These are phyloP conservation scores for Hippoglossus hippoglossus DNA, from an alignment of 2,797 vertebrate genomes.

Conservation along the genomic window DNA sequence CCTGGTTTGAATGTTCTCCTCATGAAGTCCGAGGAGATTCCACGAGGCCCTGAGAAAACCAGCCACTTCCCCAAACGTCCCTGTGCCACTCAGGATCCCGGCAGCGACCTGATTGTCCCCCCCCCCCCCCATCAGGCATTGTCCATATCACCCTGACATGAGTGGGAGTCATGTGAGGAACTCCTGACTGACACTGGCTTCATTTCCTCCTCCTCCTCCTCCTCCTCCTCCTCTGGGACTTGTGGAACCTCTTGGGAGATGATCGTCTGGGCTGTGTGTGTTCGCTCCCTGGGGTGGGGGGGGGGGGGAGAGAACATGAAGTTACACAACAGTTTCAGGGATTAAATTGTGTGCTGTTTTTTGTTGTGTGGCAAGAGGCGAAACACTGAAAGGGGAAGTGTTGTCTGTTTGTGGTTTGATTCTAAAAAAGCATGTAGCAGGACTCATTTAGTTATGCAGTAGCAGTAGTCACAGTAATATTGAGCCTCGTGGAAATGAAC, in stretches of 20 bases:
- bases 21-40: background rate
- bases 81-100: background rate
- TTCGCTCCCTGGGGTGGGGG: constrained; percentile 69
- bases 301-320: background rate
- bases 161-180: constrained; percentile 42
- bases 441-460: background rate
- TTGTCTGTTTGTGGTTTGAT: background rate
- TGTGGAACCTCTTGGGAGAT: constrained; percentile 70
- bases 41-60: background rate
- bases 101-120: background rate
- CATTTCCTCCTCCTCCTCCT: constrained; percentile 47
- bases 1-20: background rate
- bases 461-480: background rate
- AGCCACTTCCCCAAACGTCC: background rate
- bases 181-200: constrained; percentile 8
- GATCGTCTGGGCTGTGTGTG: constrained; percentile 76
- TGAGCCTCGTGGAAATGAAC: background rate
- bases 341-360: background rate
- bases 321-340: accelerated
- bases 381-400: background rate
- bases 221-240: constrained; percentile 41
- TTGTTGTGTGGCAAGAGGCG: background rate
- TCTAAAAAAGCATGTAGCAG: background rate
- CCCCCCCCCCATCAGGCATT: constrained; percentile 28
- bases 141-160: constrained; percentile 5